phyloP scores from a whole-genome alignment of 2,888 invertebrate genomes.

The Eucera pruinosa region DNA sequence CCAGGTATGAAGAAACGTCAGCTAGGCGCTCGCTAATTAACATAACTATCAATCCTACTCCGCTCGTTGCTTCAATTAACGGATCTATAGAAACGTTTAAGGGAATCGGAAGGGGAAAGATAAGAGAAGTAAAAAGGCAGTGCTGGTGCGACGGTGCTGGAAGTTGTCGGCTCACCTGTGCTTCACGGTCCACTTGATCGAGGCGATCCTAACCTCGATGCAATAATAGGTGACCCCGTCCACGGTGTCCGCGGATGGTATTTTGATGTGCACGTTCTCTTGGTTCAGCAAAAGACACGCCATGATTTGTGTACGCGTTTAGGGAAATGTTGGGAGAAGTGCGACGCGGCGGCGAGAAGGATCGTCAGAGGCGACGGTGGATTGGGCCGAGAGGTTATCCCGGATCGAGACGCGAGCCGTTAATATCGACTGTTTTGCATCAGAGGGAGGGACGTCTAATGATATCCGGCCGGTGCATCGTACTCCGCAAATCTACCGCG shows the following conservation, averaged over 20 bases:
- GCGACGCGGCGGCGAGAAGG: slow-evolving; percentile 46
- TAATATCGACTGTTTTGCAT: slow-evolving; percentile 48
- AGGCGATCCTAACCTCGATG: slow-evolving; percentile 89
- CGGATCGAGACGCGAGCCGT: slow-evolving; percentile 26
- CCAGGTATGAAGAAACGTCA: no score
- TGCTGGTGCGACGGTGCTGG: no score
- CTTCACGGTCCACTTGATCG: slow-evolving; percentile 92
- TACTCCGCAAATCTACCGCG: slow-evolving; percentile 32
- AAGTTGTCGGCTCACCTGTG: slow-evolving; percentile 87
- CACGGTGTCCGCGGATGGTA: slow-evolving; percentile 88
- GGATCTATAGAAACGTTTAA: no score
- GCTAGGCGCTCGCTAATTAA: no score
- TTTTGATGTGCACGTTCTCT: slow-evolving; percentile 88
- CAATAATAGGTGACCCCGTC: slow-evolving; percentile 90
- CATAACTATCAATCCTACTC: no score
- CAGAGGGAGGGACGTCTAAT: slow-evolving; percentile 40
- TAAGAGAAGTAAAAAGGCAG: no score
- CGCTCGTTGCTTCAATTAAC: no score
- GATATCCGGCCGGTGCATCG: slow-evolving; percentile 48
- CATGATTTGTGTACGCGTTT: slow-evolving; percentile 85
- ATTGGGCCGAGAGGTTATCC: slow-evolving; percentile 57
- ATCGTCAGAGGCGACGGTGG: slow-evolving; percentile 15
- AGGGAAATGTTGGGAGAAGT: neutral
- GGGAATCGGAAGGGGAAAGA: no score
- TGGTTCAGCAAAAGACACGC: slow-evolving; percentile 90